phyloP scores from a whole-genome alignment of 64 coral and sea anemone species.

The Montipora capricornis region DNA sequence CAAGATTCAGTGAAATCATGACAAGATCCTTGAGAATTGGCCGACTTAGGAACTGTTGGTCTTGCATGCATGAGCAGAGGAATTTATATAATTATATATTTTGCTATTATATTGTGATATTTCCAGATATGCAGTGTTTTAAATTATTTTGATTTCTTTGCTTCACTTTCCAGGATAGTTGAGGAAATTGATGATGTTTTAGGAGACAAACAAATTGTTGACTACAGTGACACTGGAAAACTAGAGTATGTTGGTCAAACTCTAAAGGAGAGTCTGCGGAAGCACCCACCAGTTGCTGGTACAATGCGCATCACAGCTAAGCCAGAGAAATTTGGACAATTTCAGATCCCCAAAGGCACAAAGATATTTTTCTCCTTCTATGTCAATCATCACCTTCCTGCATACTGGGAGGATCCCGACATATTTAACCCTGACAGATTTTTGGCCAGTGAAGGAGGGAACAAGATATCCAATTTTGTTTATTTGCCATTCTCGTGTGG shows the following conservation, averaged over 20 bases:
- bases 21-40: no score
- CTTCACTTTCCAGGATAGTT: neutral
- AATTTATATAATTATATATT: no score
- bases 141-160: neutral
- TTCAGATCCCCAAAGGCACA: conserved; percentile 6
- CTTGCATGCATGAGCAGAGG: no score
- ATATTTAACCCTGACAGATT: conserved; percentile 26
- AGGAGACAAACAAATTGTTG: conserved; percentile 20
- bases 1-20: no score
- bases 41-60: no score
- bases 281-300: neutral
- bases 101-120: no score
- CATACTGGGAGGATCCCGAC: conserved; percentile 34
- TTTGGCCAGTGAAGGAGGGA: neutral
- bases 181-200: neutral
- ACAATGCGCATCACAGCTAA: neutral
- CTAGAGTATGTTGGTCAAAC: conserved; percentile 10
- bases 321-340: conserved; percentile 9
- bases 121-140: neutral
- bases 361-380: neutral
- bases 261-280: neutral
- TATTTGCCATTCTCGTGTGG: conserved; percentile 36
- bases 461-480: conserved; percentile 16
- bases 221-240: neutral
- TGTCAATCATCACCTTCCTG: conserved; percentile 1